These are phyloP conservation scores for Tokudaia tokunoshimensis DNA, from an alignment of 2,797 vertebrate genomes.

Conservation along the genomic window DNA sequence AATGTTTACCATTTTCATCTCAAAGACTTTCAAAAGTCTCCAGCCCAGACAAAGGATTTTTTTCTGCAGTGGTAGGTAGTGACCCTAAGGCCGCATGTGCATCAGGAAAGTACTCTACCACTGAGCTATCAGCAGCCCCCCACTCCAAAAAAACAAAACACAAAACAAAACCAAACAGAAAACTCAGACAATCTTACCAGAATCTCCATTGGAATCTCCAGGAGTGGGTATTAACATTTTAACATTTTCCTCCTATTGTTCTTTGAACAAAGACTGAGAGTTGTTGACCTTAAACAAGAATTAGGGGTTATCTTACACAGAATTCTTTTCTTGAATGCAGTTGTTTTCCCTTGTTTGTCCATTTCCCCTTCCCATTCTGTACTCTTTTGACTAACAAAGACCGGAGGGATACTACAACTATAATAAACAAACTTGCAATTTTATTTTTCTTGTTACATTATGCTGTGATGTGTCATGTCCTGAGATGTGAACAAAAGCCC, in stretches of 20 bases:
- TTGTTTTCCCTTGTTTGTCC: conserved; percentile 1
- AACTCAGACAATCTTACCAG: not conserved
- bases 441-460: not conserved
- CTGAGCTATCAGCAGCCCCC: not conserved
- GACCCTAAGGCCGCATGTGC: not conserved
- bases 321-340: not conserved
- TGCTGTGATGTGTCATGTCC: not conserved
- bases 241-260: not conserved
- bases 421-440: not conserved
- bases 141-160: not conserved
- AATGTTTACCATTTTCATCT: not conserved
- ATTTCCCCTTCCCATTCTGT: not conserved
- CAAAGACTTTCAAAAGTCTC: conserved; percentile 13
- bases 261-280: conserved; percentile 30
- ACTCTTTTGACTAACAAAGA: not conserved
- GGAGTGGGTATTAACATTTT: not conserved
- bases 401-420: not conserved
- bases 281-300: not conserved
- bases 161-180: not conserved
- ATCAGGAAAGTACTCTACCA: not conserved
- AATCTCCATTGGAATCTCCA: not conserved
- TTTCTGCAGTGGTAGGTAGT: not conserved
- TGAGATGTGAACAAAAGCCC: not conserved
- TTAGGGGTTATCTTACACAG: not conserved
- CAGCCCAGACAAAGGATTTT: not conserved